Evolutionary conservation across 2,113 vertebrate species (phyloP), one percentile per base, ranked within the genome.

Genomic region (Sturnira hondurensis): DNA sequence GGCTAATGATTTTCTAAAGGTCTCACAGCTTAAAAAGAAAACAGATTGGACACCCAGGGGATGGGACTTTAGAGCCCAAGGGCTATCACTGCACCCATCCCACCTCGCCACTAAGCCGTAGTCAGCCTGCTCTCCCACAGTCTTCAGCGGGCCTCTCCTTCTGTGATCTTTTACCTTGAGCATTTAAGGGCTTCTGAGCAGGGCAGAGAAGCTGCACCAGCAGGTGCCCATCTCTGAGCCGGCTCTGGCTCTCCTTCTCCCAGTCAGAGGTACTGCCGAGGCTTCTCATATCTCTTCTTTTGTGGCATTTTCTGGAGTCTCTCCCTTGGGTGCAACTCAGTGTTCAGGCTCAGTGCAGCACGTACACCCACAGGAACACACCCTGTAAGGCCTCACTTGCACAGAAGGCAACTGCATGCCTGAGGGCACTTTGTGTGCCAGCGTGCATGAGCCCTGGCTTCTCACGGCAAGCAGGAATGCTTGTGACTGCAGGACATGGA

Each of bases 341-440:
- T 26, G 5, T 73, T 89, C 76, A 87, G 19, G n/a, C 31, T 74
- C 12, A 2, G 52, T 7, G 26, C n/a, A 19, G n/a, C 13, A 6
- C 7, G 1, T 0, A 10, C 3, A 7, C 19, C 50, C 28, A 9
- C 26, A 12, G n/a, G 65, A 41, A 16, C 10, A 20, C 5, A 10
- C 31, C 24, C 15, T 43, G 11, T 19, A 4, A 14, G 38, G 24
- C 41, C 16, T 5, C 26, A 6, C 52, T 45, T 65, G 4, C 50
- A 20, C 26, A 8, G 41, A 82, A 78, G 58, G 47, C 0, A 0
- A 33, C 86, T 3, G 65, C 6, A 0, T 3, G 13, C n/a, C 0
- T 3, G 6, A 61, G 47, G 17, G 28, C 28, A 0, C 16, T 63
- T 45, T 52, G 11, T 5, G 52, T 47, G 26, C 38, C 54, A 9